Base-by-base conservation (phyloP, 2,888 invertebrate genomes). In the Rotaria magnacalcarata region DNA sequence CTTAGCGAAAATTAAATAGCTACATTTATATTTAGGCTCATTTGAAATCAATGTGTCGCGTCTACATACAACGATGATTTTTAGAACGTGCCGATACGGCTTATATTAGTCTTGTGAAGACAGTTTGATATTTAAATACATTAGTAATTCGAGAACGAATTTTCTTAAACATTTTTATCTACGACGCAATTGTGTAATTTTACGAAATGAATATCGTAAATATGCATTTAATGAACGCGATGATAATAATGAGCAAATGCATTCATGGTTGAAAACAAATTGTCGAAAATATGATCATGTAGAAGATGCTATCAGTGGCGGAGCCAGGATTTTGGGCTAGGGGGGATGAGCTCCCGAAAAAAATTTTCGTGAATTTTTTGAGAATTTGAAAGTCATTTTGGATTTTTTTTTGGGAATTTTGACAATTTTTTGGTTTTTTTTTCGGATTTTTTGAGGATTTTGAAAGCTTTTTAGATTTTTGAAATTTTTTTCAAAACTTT, bases 91-190 rank as follows among this genome's bases (percentile, higher is more conserved):
- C 67, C 19, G 67, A 67, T 67, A 67, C 5, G 2, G 67, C 67
- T 7, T 67, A 67, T 19, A 67, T 67, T 7, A 34, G 67, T 41
- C 19, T 67, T 6, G 67, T 67, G 16, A 67, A 67, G 34, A 67
- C 67, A 16, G 5, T 5, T 67, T 84, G 52, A 47, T 75, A 67
- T 56, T 80, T 86, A 47, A 24, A 80, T 56, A 86, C 86, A 19
- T 19, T 86, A 58, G 56, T 47, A 27, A 86, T 86, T 34, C 84
- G 75, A 41, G 67, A 67, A 19, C 34, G 67, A 34, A 67, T 67
- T 6, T 67, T 67, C 67, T 67, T 19, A 67, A 41, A 67, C 16
- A 67, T 16, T 67, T 67, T 67, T 41, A 67, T 41, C 67, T 67
- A 19, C 34, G 67, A 27, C 67, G 67, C 6, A 67, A 67, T 34